Evolutionary conservation across 2,888 invertebrate genomes (phyloP).

Genomic region (Parnassius smintheus): DNA sequence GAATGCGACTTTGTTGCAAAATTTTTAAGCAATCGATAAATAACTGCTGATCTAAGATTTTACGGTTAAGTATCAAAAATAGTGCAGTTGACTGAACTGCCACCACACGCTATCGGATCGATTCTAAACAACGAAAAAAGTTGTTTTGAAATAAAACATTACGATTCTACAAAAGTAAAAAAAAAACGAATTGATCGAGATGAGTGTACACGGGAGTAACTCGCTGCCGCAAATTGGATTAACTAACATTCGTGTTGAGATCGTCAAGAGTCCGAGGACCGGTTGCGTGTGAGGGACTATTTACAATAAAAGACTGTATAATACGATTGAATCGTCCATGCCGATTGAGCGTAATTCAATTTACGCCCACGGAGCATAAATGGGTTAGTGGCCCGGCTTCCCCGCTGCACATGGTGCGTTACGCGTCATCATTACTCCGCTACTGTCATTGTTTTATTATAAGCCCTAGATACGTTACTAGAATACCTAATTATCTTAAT

Average conservation of each 20-base stretch:
- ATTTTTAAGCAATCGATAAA: too few species aligned
- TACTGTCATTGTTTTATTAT: constrained; percentile 18
- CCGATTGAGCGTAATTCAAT: constrained; percentile 44
- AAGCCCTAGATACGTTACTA: constrained; percentile 2
- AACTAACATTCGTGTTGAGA: constrained; percentile 33
- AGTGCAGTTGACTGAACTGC: too few species aligned
- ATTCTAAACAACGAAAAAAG: too few species aligned
- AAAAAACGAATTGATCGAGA: neutral
- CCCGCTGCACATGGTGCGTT: constrained; percentile 23
- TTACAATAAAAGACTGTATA: constrained; percentile 34
- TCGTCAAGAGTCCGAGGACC: constrained; percentile 28
- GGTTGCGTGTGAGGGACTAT: constrained; percentile 30
- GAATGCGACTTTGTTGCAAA: too few species aligned
- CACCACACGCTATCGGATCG: too few species aligned
- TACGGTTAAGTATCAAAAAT: too few species aligned
- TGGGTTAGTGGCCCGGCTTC: constrained; percentile 49
- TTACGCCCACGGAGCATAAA: constrained; percentile 45
- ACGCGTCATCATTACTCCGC: neutral
- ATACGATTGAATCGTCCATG: constrained; percentile 34
- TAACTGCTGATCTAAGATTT: too few species aligned
- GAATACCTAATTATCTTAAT: constrained; percentile 2
- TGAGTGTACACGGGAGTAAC: neutral
- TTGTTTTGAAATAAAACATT: too few species aligned
- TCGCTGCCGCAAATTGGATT: constrained; percentile 33
- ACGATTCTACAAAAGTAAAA: too few species aligned